Base-by-base conservation (phyloP, 2,113 vertebrate genomes). In the Laticauda colubrina region DNA sequence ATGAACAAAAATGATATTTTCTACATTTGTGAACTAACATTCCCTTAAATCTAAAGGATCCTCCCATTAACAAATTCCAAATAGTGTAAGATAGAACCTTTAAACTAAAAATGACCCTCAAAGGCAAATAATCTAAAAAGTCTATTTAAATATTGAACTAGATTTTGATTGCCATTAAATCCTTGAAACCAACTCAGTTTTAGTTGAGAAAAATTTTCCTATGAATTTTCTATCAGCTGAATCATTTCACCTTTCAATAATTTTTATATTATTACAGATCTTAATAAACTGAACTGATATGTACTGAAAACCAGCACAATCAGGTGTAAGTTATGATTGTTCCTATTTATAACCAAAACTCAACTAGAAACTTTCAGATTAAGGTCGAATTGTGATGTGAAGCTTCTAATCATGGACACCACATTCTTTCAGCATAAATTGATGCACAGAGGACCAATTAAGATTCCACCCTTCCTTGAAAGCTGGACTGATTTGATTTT, bases 71-170 rank as follows among this genome's bases (percentile, higher is more conserved):
- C 93, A 97, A 96, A 97, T 95, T 95, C 95, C 97, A 95, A 64
- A 95, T 94, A 97, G 96, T 56, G 97, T 97, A 96, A 97, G 96
- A 96, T 34, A 97, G 94, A 97, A 97, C 89, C 92, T 97, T 97
- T 96, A 97, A 95, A 95, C 93, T 94, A 97, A 95, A 43, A 97
- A 95, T 90, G 95, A 97, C 95, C 95, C 95, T 96, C 96, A 97
- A 96, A 97, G 97, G 96, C 95, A 97, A 97, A 97, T 97, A 92
- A 97, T 95, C 96, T 98, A 97, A 96, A 97, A 95, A 96, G 87
- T 95, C 96, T 97, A 96, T 96, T 97, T 97, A 96, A 97, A 43
- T 97, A 97, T 95, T 97, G 96, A 96, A 94, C 97, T 97, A 95
- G 91, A 95, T 81, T 96, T 94, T 4, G 88, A 97, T 96, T 97